Evolutionary conservation across 1,140 invertebrate genomes (phyloP).

Genomic region (Pygmarrhopalites habei): DNA sequence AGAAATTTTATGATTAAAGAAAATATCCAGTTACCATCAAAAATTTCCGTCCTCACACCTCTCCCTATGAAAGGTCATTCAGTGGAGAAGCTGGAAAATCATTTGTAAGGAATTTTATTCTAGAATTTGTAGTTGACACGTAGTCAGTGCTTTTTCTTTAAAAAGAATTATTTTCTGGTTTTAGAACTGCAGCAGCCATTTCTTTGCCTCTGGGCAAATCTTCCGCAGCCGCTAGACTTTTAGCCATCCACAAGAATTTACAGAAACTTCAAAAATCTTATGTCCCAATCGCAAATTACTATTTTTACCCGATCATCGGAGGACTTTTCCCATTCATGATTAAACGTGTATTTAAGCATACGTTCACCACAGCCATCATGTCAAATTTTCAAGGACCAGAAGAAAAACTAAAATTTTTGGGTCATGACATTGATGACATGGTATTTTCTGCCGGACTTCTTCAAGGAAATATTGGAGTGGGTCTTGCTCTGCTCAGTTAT

Average conservation of each 20-base stretch:
- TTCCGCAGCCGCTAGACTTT: neutral
- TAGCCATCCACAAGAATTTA: neutral
- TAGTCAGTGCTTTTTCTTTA: neutral
- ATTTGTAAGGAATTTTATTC: neutral
- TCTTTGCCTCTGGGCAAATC: neutral
- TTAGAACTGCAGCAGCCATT: neutral
- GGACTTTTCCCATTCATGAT: constrained; percentile 1
- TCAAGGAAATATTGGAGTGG: neutral
- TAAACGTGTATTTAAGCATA: neutral
- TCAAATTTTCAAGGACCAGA: neutral
- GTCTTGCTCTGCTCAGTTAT: neutral
- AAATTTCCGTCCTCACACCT: neutral
- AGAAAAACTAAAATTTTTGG: neutral
- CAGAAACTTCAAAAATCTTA: neutral
- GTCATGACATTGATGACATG: neutral
- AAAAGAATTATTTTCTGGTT: neutral
- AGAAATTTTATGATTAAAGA: neutral
- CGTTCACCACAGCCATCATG: neutral
- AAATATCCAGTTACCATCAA: neutral
- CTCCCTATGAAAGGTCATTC: neutral
- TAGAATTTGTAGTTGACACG: neutral
- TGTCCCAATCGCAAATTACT: neutral
- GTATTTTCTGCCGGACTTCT: neutral
- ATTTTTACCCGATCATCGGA: neutral
- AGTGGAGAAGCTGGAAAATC: neutral